Evolutionary conservation across 2,797 vertebrate genomes (phyloP).

Genomic region (Malacoraja senta): DNA sequence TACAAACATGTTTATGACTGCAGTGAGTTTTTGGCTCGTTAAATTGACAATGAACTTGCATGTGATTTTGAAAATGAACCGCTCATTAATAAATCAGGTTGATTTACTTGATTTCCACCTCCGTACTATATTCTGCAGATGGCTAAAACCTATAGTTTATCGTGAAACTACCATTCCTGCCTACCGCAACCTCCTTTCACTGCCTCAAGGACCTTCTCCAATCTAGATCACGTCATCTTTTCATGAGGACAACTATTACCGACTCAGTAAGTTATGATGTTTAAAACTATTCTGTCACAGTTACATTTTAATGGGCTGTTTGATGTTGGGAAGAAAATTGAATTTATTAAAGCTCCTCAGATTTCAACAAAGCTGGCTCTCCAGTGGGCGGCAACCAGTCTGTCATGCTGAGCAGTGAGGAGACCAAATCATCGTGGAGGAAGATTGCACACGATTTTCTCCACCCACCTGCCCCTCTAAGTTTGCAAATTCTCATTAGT

Average conservation of each 20-base stretch:
- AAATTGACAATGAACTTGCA: neutral
- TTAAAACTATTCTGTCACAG: neutral
- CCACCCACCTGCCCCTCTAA: neutral
- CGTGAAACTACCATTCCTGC: neutral
- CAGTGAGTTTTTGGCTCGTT: neutral
- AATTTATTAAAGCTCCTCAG: neutral
- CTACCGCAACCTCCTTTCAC: neutral
- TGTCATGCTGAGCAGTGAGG: neutral
- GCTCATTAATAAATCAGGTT: constrained; percentile 11
- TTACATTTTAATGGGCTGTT: constrained; percentile 4
- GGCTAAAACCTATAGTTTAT: neutral
- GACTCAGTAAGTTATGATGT: neutral
- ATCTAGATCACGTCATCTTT: neutral
- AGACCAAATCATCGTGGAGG: neutral
- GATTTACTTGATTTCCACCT: neutral
- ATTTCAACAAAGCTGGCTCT: neutral
- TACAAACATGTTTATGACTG: neutral
- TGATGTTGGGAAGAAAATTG: neutral
- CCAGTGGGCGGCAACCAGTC: neutral
- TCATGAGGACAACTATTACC: neutral
- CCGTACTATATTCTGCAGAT: neutral
- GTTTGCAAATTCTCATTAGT: neutral
- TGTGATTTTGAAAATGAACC: neutral
- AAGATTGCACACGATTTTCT: neutral
- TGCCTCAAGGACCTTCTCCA: neutral